Evolutionary conservation across 2,113 vertebrate genomes (phyloP), one percentile per base, ranked within the genome.

Genomic region (Oplegnathus fasciatus): DNA sequence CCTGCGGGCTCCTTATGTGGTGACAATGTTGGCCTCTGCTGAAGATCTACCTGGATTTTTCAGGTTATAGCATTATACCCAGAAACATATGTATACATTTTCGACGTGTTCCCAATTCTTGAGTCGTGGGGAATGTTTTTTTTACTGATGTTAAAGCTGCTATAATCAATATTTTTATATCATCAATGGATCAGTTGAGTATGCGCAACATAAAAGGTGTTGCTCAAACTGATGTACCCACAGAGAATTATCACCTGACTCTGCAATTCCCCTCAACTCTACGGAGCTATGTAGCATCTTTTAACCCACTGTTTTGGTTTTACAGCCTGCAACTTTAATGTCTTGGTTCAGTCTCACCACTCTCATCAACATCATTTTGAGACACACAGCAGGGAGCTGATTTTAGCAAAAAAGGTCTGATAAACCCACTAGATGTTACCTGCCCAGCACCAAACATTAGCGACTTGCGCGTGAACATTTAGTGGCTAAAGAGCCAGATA

Each of bases 1-100:
- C 87, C 89, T 85, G 89, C 48, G 6, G 83, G 87, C 76, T 86
- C 72, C 84, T 84, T 86, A 68, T 80, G 58, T 82, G 77, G 81
- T 84, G 75, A 85, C 80, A 88, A 74, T 92, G 89, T 87, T 68
- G 58, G 70, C 24, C n/a, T 50, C 55, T 64, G 58, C 75, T 74
- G 28, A 57, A 88, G 84, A 82, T 67, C 77, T 87, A 72, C 44
- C 80, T 76, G 20, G 69, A 70, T 75, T 75, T 83, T 40, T 52
- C 18, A 61, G 64, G 20, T 72, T 80, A 58, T 5, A 50, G 42
- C 22, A 40, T 13, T 26, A 54, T 37, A 61, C 9, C 6, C 73
- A 3, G 2, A 71, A 74, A 68, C 24, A 55, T 7, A 37, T 34
- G 10, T 32, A 9, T 46, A n/a, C 15, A 14, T 62, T 30, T 66